Evolutionary conservation across 2,113 vertebrate genomes (phyloP).

Genomic region (Hydrolagus affinis): DNA sequence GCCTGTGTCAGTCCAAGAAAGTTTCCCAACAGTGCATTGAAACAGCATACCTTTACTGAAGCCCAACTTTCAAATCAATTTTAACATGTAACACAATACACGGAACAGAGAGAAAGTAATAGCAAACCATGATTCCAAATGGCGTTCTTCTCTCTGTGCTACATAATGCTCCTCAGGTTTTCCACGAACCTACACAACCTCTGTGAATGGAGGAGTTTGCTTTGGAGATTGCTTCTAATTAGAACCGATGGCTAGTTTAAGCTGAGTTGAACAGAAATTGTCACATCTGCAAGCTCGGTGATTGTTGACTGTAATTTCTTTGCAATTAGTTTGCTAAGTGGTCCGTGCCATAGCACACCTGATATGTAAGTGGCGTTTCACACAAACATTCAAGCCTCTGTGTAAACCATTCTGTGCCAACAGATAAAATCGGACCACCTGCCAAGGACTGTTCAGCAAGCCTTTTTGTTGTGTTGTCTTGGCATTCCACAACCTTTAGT

Average conservation of each 20-base stretch:
- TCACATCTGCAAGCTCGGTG: conserved; percentile 12
- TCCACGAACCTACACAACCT: neutral
- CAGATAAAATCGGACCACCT: neutral
- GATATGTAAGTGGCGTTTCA: neutral
- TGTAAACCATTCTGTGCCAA: neutral
- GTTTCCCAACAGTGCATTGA: no score
- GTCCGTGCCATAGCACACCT: conserved; percentile 2
- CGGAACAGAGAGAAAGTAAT: no score
- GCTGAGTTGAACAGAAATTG: conserved; percentile 1
- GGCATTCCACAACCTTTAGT: neutral
- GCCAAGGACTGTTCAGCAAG: neutral
- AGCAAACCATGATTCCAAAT: no score
- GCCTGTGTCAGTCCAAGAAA: no score
- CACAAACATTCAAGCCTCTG: neutral
- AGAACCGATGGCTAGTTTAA: neutral
- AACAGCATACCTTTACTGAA: no score
- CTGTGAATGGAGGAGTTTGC: neutral
- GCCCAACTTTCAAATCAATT: no score
- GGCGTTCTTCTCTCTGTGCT: no score
- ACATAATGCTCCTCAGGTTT: neutral
- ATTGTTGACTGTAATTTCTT: neutral
- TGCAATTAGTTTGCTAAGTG: neutral
- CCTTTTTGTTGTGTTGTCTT: neutral
- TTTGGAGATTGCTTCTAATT: conserved; percentile 13
- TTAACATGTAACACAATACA: no score